A percentile compares a stretch with the other conserved stretches of the same genome.
Evolutionary conservation across 1,140 invertebrate genomes (phyloP).

Genomic region (Caenorhabditis tropicalis): DNA sequence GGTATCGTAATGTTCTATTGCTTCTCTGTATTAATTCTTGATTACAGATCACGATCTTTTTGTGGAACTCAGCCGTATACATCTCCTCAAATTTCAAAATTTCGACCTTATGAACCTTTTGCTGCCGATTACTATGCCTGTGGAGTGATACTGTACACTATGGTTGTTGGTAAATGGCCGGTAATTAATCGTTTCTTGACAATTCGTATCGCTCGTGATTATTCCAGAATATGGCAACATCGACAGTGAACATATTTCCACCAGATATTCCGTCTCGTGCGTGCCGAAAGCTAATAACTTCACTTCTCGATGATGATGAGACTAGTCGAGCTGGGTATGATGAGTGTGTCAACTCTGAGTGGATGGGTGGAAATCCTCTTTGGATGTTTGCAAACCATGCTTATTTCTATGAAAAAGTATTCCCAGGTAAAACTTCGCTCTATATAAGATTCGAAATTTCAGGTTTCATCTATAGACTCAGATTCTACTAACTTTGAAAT

Average conservation of each 20-base stretch:
- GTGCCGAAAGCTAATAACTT: slow-evolving; percentile 23
- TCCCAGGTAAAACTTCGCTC: neutral
- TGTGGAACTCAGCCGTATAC: slow-evolving; percentile 53
- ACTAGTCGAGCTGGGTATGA: slow-evolving; percentile 35
- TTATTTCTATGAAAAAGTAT: slow-evolving; percentile 44
- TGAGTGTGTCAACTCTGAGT: slow-evolving; percentile 41
- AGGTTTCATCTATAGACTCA: neutral
- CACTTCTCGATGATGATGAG: slow-evolving; percentile 50
- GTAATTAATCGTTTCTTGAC: neutral
- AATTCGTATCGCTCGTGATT: neutral
- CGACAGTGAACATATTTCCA: neutral
- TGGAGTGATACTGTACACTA: slow-evolving; percentile 54
- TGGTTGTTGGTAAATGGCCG: slow-evolving; percentile 54
- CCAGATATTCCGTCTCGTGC: slow-evolving; percentile 17
- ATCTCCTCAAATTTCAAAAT: slow-evolving; percentile 28
- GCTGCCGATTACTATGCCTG: slow-evolving; percentile 53
- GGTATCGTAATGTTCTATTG: neutral
- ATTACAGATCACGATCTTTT: slow-evolving; percentile 41
- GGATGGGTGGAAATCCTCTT: slow-evolving; percentile 24
- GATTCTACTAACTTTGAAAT: neutral
- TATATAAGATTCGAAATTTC: neutral
- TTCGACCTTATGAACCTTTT: slow-evolving; percentile 51
- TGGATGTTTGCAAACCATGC: slow-evolving; percentile 48
- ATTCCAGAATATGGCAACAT: neutral
- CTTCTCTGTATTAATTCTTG: neutral